Evolutionary conservation across 2,888 invertebrate species (phyloP), one percentile per base, ranked within the genome.

Genomic region (Clunio marinus): DNA sequence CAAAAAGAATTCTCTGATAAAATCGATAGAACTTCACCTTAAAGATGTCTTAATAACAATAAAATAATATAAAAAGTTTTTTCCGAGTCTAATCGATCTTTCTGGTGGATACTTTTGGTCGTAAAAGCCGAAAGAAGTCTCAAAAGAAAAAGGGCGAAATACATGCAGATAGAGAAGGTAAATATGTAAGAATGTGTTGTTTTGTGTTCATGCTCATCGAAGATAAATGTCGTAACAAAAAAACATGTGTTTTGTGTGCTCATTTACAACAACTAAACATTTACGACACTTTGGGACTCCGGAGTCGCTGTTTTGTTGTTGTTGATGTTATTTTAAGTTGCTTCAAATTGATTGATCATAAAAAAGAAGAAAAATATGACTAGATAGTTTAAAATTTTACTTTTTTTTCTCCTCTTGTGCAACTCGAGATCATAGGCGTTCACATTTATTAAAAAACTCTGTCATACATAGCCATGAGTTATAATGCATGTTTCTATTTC

Each of bases 251-350:
- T 51, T 51, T 51, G 51, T 8, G 22, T 51, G 51, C 10, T 51
- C 51, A 51, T 51, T 51, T 51, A 51, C 51, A 51, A 2, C 51
- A 51, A n/a, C n/a, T 20, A 17, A 51, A 41, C 10, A 32, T 51
- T 51, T 51, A 51, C 51, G 51, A 51, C 51, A 51, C 51, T 51
- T 51, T 51, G 17, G 51, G 51, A 17, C 17, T 51, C 4, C 51
- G 7, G 15, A 2, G 51, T 17, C 2, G 41, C 20, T 20, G 41
- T 15, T 41, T 41, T 41, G 41, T 41, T 41, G 41, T 41, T 41
- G n/a, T 41, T 41, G 41, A 41, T 41, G 15, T 41, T 41, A 15
- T 41, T 41, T 41, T 41, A 15, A 41, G 41, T 41, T 5, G 2
- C 22, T 17, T 45, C 20, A 20, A 51, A 20, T 20, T 51, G 22